Base-by-base conservation (phyloP, 2,113 vertebrate genomes). In the Myiozetetes cayanensis region DNA sequence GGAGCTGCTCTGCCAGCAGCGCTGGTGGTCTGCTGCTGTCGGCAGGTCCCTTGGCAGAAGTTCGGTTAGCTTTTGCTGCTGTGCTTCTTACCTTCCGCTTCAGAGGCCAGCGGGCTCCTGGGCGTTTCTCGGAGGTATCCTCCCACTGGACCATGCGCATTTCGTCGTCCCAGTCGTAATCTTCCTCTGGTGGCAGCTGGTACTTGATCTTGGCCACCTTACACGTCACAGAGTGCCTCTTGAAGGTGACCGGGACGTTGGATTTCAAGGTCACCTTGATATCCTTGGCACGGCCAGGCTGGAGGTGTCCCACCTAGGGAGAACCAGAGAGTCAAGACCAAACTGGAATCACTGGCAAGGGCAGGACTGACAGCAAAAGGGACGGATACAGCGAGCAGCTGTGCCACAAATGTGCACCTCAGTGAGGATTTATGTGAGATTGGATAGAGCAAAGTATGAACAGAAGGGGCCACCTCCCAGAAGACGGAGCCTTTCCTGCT, bases 291-390 rank as follows among this genome's bases (percentile, higher is more conserved):
- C 99, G 99, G 47, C 98, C 97, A 43, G 98, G 98, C 35, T 99
- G 99, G 68, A 99, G 98, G 75, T 99, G 99, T 59, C 99, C 99
- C 11, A 98, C 90, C 98, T 98, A 87, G 17, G n/a, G 62, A 96
- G 78, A 92, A 86, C 23, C 46, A 25, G 17, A 72, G 31, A 50
- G 30, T 23, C 49, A 43, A 46, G 37, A 76, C 13, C n/a, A 62
- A 63, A 56, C 33, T 47, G 46, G 58, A 62, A 59, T 55, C 30
- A 31, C 13, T 23, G 15, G 22, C 49, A 50, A 68, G 33, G 27
- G 65, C 25, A 41, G 53, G 33, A 46, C 1, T 37, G 41, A 47
- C 20, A 79, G 56, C 17, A n/a, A 31, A 78, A 49, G 16, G 43
- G 43, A 44, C 43, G 5, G 62, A 49, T 12, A 49, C 1, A 20